Evolutionary conservation across 2,797 vertebrate genomes (phyloP).

Genomic region (Botia kubotai): DNA sequence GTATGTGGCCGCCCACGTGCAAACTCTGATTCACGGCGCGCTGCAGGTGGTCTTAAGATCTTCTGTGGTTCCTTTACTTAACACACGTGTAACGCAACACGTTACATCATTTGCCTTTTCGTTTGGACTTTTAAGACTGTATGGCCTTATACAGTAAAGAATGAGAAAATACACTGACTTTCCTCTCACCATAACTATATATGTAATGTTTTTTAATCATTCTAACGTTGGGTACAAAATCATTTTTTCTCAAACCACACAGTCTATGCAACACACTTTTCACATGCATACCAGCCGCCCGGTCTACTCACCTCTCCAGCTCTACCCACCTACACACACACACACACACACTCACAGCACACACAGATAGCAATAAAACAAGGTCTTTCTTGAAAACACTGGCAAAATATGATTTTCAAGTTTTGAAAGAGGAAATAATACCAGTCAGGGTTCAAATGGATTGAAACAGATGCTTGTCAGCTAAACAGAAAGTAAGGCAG

Average conservation of each 20-base stretch:
- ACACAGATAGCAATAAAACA: conserved; percentile 13
- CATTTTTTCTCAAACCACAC: too few species aligned
- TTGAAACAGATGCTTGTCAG: conserved; percentile 66
- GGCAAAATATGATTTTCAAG: background rate
- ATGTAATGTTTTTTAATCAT: too few species aligned
- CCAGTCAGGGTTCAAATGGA: conserved; percentile 60
- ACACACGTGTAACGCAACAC: conserved; percentile 21
- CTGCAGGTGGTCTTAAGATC: conserved; percentile 37
- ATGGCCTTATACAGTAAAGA: too few species aligned
- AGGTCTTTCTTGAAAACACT: conserved; percentile 31
- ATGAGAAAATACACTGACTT: too few species aligned
- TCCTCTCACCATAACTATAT: background rate
- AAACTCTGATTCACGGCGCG: conserved; percentile 43
- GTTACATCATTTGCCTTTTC: conserved; percentile 25
- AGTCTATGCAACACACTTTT: background rate
- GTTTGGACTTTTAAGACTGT: background rate
- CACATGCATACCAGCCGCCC: background rate
- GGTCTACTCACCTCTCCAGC: too few species aligned
- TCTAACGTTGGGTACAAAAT: background rate
- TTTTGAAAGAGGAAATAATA: conserved; percentile 69
- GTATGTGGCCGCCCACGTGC: conserved; percentile 51
- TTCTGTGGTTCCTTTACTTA: conserved; percentile 18
- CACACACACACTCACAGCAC: background rate
- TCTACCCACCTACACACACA: background rate
- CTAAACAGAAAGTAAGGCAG: conserved; percentile 82